Base-by-base conservation (phyloP, 2,888 invertebrate species). In the Thera britannica region DNA sequence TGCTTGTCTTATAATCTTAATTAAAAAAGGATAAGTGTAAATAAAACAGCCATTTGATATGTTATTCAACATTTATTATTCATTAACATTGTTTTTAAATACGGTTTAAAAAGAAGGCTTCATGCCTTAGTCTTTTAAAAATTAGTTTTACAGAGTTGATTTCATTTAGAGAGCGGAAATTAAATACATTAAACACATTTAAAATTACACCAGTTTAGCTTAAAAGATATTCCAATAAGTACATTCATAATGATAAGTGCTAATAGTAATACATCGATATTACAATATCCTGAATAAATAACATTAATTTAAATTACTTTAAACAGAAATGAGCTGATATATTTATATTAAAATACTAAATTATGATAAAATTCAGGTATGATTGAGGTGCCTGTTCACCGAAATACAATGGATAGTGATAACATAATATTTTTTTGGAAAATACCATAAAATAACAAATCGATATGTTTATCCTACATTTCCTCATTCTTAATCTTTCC, bases 81-180 rank as follows among this genome's bases (percentile, higher is more conserved):
- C 38, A 69, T 71, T 91, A 93, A 93, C 92, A 92, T 92, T 90
- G 89, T 74, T 92, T 90, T 71, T 54, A 74, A 93, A 92, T 91
- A 93, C 92, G 88, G 91, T 91, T 92, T 92, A 93, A 91, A 93
- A 92, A 93, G 91, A 83, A 91, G 93, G 92, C 93, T 80, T 89
- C 85, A 74, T 85, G 90, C 91, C 92, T 85, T 87, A 89, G 91
- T 92, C 92, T 92, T 93, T 72, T 67, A 68, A 81, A 83, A 85
- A 56, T 65, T 84, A 79, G 80, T 86, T 87, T 89, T 90, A 92
- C 90, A 89, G 89, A 90, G 89, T 87, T 87, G 83, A 90, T 88
- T 92, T 90, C 88, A 90, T 90, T 90, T 90, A 85, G 85, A 90
- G 88, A 90, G 88, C 80, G 83, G 79, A 78, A 70, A 75, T 73